Evolutionary conservation across 2,113 vertebrate species (phyloP).

Genomic region (Athene cunicularia): DNA sequence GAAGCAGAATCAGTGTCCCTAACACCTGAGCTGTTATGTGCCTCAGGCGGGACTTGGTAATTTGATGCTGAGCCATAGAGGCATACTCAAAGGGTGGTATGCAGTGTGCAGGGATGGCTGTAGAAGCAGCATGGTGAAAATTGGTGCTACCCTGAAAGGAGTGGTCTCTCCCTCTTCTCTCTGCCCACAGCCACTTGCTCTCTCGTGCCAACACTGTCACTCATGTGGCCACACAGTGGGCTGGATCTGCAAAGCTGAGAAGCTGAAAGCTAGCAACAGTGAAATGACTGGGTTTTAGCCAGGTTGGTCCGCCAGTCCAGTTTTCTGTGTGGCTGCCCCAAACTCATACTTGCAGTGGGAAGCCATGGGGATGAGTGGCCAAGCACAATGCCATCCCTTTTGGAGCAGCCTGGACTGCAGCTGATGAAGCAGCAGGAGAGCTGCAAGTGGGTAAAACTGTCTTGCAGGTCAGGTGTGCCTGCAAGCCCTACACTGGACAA

Average conservation of each 20-base stretch:
- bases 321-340: not conserved
- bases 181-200: not conserved
- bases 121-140: not conserved
- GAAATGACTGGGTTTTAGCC: not conserved
- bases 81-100: not conserved
- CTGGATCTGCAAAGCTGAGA: accelerated
- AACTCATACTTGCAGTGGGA: not conserved
- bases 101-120: accelerated
- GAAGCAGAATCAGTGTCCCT: not conserved
- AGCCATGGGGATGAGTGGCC: accelerated
- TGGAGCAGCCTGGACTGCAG: not conserved
- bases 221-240: accelerated
- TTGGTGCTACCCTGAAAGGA: accelerated
- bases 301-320: not conserved
- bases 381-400: not conserved
- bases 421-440: not conserved
- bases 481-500: not conserved
- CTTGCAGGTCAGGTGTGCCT: not conserved
- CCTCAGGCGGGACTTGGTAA: not conserved
- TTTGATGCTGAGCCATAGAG: not conserved
- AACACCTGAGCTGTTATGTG: not conserved
- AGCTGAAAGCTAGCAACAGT: not conserved
- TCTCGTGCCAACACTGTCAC: accelerated
- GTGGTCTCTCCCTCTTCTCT: accelerated
- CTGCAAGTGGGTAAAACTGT: not conserved